phyloP scores from a whole-genome alignment of 2,888 invertebrate species.

The Chaetoderma sp. region DNA sequence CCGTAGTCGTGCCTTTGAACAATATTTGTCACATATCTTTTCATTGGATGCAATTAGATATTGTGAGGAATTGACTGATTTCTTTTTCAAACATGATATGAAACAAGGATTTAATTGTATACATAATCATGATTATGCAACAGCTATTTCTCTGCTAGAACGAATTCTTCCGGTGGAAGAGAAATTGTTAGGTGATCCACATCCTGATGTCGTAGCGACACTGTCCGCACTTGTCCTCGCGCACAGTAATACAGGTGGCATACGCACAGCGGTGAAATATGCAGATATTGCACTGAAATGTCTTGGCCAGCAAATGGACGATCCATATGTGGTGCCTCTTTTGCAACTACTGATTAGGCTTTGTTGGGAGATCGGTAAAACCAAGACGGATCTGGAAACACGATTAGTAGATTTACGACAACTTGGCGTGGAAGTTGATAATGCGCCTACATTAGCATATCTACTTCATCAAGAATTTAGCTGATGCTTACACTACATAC shows the following conservation, averaged over 20 bases:
- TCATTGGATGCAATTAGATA: constrained; percentile 59
- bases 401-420: constrained; percentile 42
- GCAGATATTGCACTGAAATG: constrained; percentile 60
- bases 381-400: constrained; percentile 62
- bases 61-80: constrained; percentile 62
- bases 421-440: neutral
- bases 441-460: neutral
- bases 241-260: constrained; percentile 54
- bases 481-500: neutral
- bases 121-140: constrained; percentile 53
- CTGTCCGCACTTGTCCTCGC: constrained; percentile 63
- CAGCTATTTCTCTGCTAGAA: constrained; percentile 59
- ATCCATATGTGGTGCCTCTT: constrained; percentile 57
- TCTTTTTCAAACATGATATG: constrained; percentile 62
- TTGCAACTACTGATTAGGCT: constrained; percentile 59
- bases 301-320: constrained; percentile 44
- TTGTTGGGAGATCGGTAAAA: constrained; percentile 65
- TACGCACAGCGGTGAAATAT: constrained; percentile 57
- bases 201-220: constrained; percentile 53
- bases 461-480: neutral
- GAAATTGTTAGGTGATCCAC: constrained; percentile 60
- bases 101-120: constrained; percentile 55
- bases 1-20: constrained; percentile 68
- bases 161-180: constrained; percentile 62
- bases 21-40: constrained; percentile 66